Evolutionary conservation across 2,797 vertebrate genomes (phyloP).

Genomic region (Valencia hispanica): DNA sequence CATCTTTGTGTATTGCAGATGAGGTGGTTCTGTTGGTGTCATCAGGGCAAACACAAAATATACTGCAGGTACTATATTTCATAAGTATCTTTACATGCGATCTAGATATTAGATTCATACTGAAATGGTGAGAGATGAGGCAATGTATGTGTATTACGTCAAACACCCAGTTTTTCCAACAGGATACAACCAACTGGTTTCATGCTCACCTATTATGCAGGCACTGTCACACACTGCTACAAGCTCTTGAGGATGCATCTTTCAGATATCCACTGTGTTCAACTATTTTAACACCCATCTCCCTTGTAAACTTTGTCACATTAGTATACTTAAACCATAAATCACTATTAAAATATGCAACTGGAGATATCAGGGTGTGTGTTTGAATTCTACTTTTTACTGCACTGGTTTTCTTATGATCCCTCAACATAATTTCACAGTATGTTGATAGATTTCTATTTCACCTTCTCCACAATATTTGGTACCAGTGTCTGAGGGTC

Average conservation of each 20-base stretch:
- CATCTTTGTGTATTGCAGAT: no score
- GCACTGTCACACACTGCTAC: neutral
- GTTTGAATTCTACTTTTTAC: neutral
- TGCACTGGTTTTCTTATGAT: neutral
- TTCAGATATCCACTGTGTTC: neutral
- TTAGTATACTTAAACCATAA: neutral
- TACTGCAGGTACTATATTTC: no score
- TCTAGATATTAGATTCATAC: no score
- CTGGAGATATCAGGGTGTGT: neutral
- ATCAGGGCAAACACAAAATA: no score
- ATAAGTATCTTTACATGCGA: no score
- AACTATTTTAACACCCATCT: neutral
- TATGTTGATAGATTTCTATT: neutral
- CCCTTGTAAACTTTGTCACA: neutral
- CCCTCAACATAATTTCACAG: neutral
- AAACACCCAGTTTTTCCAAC: no score
- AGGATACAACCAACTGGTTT: no score
- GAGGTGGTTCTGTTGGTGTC: no score
- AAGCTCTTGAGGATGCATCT: neutral
- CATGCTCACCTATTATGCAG: neutral
- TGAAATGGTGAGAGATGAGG: no score
- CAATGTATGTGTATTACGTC: no score
- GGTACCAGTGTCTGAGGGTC: neutral
- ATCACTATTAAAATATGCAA: neutral
- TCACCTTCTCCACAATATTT: neutral